Percentiles rank a stretch among this genome's conserved stretches.
Conservation (phyloP, 2,888 invertebrate genomes). For the Octonoba sinensis region DNA sequence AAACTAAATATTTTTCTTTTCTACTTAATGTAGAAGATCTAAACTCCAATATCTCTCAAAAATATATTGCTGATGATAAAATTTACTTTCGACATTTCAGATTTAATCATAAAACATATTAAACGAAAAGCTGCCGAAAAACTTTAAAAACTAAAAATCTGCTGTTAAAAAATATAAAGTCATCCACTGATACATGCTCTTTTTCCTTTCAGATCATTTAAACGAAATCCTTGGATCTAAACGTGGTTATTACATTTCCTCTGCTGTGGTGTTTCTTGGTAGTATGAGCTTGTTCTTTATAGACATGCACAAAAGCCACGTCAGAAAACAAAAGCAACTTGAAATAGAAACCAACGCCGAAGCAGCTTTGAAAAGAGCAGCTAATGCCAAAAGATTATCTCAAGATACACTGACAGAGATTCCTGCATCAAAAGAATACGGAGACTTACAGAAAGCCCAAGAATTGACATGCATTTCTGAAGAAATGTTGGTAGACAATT, state of each 20-base stretch:
- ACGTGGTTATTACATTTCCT: conserved; percentile 86
- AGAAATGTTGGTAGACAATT: conserved; percentile 65
- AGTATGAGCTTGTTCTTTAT: conserved; percentile 84
- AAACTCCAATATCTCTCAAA: too few relatives aligned
- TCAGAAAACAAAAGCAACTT: conserved; percentile 68
- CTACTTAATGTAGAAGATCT: too few relatives aligned
- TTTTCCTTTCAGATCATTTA: conserved; percentile 79
- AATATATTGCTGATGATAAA: too few relatives aligned
- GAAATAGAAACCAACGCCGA: conserved; percentile 35
- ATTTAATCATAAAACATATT: too few relatives aligned
- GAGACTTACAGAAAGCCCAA: conserved; percentile 52
- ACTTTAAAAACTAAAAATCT: too few relatives aligned
- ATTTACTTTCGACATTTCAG: too few relatives aligned
- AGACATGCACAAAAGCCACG: conserved; percentile 80
- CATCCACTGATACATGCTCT: too few relatives aligned
- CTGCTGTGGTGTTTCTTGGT: conserved; percentile 82
- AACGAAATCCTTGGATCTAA: conserved; percentile 83
- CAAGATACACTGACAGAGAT: conserved; percentile 8
- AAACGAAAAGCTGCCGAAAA: too few relatives aligned
- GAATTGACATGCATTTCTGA: conserved; percentile 89
- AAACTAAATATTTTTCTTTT: too few relatives aligned
- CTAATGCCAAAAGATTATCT: conserved; percentile 1
- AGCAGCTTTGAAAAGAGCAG: background rate
- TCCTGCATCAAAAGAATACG: conserved; percentile 17
- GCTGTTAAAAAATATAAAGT: too few relatives aligned